Percentiles rank a stretch among this genome's conserved stretches.
These are phyloP conservation scores for Triplophysa tibetana DNA, from an alignment of 2,113 vertebrate species.

Conservation along the genomic window DNA sequence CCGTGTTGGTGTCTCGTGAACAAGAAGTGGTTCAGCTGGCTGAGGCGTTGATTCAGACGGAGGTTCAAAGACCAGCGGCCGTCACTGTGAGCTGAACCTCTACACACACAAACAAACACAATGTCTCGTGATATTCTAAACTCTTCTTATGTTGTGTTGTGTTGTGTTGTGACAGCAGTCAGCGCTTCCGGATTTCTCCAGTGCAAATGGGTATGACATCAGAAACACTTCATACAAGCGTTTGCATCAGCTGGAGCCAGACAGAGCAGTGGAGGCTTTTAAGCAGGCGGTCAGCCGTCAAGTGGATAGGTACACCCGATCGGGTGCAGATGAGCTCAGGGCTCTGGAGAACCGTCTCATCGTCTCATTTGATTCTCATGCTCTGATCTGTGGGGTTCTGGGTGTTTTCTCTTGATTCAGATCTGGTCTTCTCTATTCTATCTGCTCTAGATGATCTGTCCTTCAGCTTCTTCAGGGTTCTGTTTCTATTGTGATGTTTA, in stretches of 20 bases:
- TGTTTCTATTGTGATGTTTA: not conserved
- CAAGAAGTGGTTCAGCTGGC: constrained; percentile 80
- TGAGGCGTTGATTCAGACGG: constrained; percentile 72
- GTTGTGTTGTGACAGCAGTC: constrained; percentile 70
- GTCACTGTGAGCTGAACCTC: constrained; percentile 49
- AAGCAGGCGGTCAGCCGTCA: constrained; percentile 81
- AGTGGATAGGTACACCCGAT: constrained; percentile 82
- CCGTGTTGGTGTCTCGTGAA: constrained; percentile 75
- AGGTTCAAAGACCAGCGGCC: constrained; percentile 71
- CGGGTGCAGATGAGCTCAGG: constrained; percentile 6
- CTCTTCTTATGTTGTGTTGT: too few species aligned
- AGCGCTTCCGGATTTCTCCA: constrained; percentile 69
- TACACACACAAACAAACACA: not conserved
- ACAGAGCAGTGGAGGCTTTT: constrained; percentile 76
- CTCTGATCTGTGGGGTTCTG: not conserved
- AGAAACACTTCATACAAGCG: constrained; percentile 72
- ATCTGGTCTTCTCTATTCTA: not conserved
- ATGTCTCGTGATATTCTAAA: not conserved
- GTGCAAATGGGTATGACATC: constrained; percentile 78
- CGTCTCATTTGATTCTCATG: constrained; percentile 47
- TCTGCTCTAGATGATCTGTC: too few species aligned
- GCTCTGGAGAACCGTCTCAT: constrained; percentile 76
- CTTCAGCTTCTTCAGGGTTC: not conserved
- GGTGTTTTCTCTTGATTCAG: not conserved
- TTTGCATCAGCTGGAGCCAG: constrained; percentile 80